Conservation (phyloP, 2,888 invertebrate genomes). For the Actias luna region DNA sequence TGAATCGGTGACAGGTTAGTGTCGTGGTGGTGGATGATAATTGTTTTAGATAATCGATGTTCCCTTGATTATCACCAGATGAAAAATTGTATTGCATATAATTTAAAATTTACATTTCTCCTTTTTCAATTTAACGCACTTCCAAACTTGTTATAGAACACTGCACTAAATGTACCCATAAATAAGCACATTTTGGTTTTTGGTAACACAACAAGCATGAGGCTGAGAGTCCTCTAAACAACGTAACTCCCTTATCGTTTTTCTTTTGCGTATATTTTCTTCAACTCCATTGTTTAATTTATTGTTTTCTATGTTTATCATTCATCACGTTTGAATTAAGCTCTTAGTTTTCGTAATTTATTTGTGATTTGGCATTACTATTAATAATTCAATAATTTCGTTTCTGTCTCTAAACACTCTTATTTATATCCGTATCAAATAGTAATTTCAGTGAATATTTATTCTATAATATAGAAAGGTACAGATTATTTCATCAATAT, state of each 20-base stretch:
- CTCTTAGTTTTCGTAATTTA: neutral
- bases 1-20: conserved; percentile 80
- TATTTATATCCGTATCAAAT: neutral
- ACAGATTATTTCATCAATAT: neutral
- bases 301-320: conserved; percentile 3
- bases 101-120: conserved; percentile 38
- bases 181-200: conserved; percentile 60
- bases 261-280: conserved; percentile 24
- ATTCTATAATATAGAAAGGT: neutral
- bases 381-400: neutral
- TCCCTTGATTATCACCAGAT: conserved; percentile 47
- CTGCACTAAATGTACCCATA: conserved; percentile 73
- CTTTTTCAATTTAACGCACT: conserved; percentile 60
- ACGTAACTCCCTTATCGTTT: conserved; percentile 37
- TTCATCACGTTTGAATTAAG: neutral
- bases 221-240: conserved; percentile 46
- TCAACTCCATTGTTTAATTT: neutral
- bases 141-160: conserved; percentile 60
- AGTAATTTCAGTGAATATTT: neutral
- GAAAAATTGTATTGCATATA: conserved; percentile 47
- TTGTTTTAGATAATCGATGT: conserved; percentile 66
- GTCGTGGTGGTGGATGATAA: conserved; percentile 68
- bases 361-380: neutral
- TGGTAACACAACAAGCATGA: conserved; percentile 59
- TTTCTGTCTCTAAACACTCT: neutral